Conservation (phyloP, 2,888 invertebrate species). For the Aelia acuminata region DNA sequence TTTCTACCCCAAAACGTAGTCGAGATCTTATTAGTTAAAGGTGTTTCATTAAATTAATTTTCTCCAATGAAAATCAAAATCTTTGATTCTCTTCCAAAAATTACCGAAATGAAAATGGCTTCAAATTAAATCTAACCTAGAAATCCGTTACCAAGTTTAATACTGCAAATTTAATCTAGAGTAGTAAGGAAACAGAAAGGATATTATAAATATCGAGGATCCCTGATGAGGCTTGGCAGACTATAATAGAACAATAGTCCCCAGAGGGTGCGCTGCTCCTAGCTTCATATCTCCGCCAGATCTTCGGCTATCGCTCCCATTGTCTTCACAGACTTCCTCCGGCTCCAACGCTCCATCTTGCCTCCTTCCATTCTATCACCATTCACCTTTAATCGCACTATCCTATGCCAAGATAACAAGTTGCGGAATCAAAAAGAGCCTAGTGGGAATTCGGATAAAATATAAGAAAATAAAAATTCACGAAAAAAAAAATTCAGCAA, state of each 20-base stretch:
- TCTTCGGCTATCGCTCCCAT: neutral
- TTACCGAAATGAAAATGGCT: no score
- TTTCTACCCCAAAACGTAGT: no score
- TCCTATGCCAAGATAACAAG: neutral
- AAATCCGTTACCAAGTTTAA: no score
- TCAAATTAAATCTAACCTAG: no score
- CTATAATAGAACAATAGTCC: slow-evolving; percentile 24
- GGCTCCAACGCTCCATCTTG: neutral
- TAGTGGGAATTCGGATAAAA: no score
- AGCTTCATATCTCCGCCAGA: neutral
- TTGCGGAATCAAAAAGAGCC: no score
- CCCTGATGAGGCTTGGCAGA: neutral
- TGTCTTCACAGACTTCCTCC: neutral
- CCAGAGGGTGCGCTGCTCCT: neutral
- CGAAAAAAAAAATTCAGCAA: no score
- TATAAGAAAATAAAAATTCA: no score
- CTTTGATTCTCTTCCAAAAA: no score
- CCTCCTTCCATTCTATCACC: slow-evolving; percentile 7
- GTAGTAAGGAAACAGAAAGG: neutral
- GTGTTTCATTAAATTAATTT: no score
- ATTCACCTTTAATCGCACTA: neutral
- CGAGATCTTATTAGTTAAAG: no score
- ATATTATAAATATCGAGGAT: neutral
- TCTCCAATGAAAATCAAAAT: no score
- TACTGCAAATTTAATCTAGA: neutral